Evolutionary conservation across 2,113 vertebrate species (phyloP), one percentile per base, ranked within the genome.

Genomic region (Octodon degus): DNA sequence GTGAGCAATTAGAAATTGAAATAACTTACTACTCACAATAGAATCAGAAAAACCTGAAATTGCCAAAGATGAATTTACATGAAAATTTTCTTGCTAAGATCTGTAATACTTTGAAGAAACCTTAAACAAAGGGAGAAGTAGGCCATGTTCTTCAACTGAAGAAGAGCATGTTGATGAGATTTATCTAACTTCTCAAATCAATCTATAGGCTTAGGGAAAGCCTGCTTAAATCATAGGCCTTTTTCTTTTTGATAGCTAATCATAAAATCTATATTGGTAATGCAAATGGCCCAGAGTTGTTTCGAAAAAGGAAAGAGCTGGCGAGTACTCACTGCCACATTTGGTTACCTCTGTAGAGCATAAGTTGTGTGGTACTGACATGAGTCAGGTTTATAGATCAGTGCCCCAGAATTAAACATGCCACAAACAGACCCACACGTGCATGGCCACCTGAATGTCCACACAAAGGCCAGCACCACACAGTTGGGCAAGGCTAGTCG

Each of bases 11-110:
- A 6, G 25, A 60, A 81, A 55, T 6, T 80, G 7, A 22, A 62
- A 11, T 20, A 37, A 34, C 55, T 4, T 76, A n/a, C 58, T 27
- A 27, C 10, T 86, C n/a, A 50, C 3, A 62, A 4, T 40, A 81
- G 19, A 91, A 53, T 72, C 82, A 16, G 53, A 94, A 86, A 50
- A 90, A 70, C 7, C 24, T 34, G 40, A 80, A 91, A 72, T 40
- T 76, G 19, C 53, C 63, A 81, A 32, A 53, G 24, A 32, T 86
- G 32, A 62, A 20, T 34, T 55, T 77, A 27, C 50, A 7, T n/a
- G 40, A 62, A 40, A 25, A 50, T 34, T 19, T 62, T 27, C n/a
- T 1, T 53, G 53, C 25, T 60, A 17, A 37, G 86, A 40, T 12
- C 62, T 90, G 16, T 43, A 53, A 16, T 30, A 32, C 43, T 22